Conservation (phyloP, 1,140 invertebrate genomes). For the Calycopis cecrops region DNA sequence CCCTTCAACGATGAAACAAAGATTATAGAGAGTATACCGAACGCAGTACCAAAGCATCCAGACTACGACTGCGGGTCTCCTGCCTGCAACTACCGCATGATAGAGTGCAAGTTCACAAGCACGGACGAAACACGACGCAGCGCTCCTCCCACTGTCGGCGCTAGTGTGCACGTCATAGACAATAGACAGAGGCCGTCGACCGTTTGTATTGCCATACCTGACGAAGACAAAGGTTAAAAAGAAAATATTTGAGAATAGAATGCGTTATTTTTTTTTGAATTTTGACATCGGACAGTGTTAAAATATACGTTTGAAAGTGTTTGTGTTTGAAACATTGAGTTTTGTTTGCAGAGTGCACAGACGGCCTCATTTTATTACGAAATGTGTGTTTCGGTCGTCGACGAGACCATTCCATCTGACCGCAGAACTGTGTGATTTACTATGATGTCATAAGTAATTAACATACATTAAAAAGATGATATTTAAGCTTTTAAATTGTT, state of each 20-base stretch:
- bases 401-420: constrained; percentile 17
- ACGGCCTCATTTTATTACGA: constrained; percentile 1
- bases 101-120: constrained; percentile 70
- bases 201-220: constrained; percentile 75
- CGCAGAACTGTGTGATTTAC: constrained; percentile 15
- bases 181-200: constrained; percentile 58
- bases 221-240: constrained; percentile 73
- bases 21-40: constrained; percentile 51
- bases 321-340: not conserved
- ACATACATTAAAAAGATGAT: constrained; percentile 3
- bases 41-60: constrained; percentile 42
- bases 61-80: constrained; percentile 61
- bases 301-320: constrained; percentile 4
- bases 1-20: constrained; percentile 62
- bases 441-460: constrained; percentile 8
- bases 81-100: constrained; percentile 59
- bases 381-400: constrained; percentile 12
- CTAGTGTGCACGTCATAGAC: constrained; percentile 34
- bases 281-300: constrained; percentile 8
- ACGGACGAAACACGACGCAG: constrained; percentile 56
- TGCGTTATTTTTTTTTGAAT: constrained; percentile 7
- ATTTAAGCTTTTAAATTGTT: not conserved
- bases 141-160: constrained; percentile 31
- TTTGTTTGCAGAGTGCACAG: constrained; percentile 7
- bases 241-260: not conserved